Conservation (phyloP, 2,113 vertebrate species). For the Meleagris gallopavo region DNA sequence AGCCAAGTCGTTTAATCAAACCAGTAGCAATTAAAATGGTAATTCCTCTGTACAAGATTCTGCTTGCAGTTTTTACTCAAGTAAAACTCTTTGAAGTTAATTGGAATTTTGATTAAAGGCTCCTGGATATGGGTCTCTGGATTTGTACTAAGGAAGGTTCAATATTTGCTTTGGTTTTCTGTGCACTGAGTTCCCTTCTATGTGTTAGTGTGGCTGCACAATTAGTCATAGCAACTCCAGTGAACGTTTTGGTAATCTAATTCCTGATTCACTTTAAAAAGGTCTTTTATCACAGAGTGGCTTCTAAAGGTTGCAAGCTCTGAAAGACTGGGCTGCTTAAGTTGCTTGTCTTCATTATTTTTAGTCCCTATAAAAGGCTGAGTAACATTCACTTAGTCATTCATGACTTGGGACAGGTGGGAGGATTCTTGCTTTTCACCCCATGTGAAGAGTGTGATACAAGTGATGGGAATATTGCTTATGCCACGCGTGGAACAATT, state of each 20-base stretch:
- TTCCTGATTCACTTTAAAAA: constrained; percentile 39
- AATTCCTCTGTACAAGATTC: constrained; percentile 38
- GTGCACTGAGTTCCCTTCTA: background rate
- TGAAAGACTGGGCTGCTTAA: background rate
- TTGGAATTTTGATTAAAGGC: constrained; percentile 67
- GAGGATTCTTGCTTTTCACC: background rate
- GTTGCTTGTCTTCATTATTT: constrained; percentile 54
- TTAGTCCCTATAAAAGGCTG: background rate
- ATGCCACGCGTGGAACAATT: too few species aligned
- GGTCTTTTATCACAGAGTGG: constrained; percentile 26
- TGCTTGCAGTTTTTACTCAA: constrained; percentile 43
- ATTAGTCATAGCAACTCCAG: constrained; percentile 34
- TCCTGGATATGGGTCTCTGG: constrained; percentile 43
- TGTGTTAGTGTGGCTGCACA: background rate
- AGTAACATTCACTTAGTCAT: background rate
- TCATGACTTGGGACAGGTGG: background rate
- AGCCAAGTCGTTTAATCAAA: constrained; percentile 25
- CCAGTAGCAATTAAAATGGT: constrained; percentile 65
- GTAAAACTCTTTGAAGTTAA: constrained; percentile 66
- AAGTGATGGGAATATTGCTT: too few species aligned
- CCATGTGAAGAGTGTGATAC: too few species aligned
- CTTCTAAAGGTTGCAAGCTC: constrained; percentile 36
- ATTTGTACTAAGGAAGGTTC: constrained; percentile 54
- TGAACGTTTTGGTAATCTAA: constrained; percentile 51
- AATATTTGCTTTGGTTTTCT: constrained; percentile 70